Conservation (phyloP, 2,113 vertebrate species). For the human (Homo sapiens) region DNA sequence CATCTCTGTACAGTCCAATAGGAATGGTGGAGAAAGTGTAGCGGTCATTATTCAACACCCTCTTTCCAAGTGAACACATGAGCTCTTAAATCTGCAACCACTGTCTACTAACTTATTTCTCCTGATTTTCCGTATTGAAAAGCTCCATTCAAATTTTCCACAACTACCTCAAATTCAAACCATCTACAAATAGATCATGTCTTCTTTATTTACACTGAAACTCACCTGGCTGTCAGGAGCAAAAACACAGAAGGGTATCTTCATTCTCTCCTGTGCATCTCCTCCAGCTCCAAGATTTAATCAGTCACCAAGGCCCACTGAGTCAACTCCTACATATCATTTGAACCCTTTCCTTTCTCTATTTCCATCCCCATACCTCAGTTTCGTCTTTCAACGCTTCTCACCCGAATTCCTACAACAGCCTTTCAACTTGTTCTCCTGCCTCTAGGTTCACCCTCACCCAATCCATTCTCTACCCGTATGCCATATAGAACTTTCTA, state of each 20-base stretch:
- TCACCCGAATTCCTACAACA: neutral
- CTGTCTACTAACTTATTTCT: neutral
- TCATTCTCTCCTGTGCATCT: neutral
- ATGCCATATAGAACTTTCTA: neutral
- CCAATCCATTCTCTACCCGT: neutral
- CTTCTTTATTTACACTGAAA: neutral
- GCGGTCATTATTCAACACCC: neutral
- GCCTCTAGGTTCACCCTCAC: neutral
- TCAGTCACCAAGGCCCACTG: neutral
- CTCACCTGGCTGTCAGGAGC: neutral
- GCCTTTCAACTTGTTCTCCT: neutral
- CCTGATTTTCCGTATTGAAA: neutral
- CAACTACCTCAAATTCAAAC: neutral
- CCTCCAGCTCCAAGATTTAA: neutral
- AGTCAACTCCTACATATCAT: neutral
- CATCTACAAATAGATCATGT: neutral
- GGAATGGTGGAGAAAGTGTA: neutral
- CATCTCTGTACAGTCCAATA: neutral
- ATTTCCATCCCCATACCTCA: neutral
- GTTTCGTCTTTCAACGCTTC: neutral
- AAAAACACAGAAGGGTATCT: neutral
- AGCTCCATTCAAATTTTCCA: neutral
- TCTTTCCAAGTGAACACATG: neutral
- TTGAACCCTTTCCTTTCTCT: neutral
- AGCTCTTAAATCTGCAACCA: neutral